Percentiles rank a stretch among this genome's conserved stretches.
Evolutionary conservation across 37 sponge, comb jelly and placozoan genomes (phyloP).

Genomic region (Hexactinellida sp.): DNA sequence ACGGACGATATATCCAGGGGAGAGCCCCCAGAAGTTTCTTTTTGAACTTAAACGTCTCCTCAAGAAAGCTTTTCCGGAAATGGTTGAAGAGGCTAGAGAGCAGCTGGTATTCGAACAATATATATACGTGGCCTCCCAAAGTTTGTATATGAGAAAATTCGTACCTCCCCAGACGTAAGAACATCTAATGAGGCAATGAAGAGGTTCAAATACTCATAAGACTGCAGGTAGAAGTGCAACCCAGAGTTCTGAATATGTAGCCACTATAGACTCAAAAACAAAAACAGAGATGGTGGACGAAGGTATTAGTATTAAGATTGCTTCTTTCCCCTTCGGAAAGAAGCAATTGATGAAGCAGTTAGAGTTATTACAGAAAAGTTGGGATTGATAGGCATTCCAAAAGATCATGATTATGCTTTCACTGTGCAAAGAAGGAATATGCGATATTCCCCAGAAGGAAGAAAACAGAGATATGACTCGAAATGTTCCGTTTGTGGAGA

Average conservation of each 20-base stretch:
- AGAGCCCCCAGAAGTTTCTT: too few relatives aligned
- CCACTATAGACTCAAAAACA: not conserved
- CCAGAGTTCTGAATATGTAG: not conserved
- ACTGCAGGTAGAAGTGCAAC: not conserved
- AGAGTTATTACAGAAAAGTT: not conserved
- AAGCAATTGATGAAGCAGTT: not conserved
- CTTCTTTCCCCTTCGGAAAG: too few relatives aligned
- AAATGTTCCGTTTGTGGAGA: constrained; percentile 1
- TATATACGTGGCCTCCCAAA: not conserved
- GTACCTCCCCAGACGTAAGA: not conserved
- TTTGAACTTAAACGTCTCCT: not conserved
- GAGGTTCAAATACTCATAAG: not conserved
- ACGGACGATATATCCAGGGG: too few relatives aligned
- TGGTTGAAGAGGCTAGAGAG: not conserved
- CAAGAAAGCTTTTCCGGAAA: not conserved
- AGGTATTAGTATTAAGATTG: not conserved
- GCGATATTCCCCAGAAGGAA: not conserved
- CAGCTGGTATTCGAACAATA: not conserved
- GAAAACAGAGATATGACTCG: not conserved
- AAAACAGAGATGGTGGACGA: not conserved
- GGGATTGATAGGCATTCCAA: not conserved
- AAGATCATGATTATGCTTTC: not conserved
- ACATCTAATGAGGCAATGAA: not conserved
- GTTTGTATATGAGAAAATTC: not conserved
- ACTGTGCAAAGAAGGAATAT: not conserved